Conservation (phyloP, 2,888 invertebrate species). For the Zaprionus lineosus region DNA sequence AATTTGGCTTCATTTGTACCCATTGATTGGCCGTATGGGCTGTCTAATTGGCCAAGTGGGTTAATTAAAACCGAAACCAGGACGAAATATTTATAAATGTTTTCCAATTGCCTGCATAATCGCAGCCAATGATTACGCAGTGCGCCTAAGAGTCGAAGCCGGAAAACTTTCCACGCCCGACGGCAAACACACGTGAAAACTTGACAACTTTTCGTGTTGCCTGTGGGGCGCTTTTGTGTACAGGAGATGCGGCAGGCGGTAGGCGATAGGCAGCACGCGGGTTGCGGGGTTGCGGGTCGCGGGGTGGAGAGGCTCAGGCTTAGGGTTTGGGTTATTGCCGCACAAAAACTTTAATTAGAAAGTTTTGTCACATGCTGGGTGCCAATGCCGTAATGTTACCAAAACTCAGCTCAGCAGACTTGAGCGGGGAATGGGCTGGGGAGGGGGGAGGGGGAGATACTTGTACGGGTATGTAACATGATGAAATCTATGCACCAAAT, state of each 20-base stretch:
- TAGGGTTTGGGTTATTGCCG: constrained; percentile 24
- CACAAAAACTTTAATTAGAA: constrained; percentile 76
- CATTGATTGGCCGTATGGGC: constrained; percentile 40
- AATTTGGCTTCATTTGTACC: constrained; percentile 39
- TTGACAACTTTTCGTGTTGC: constrained; percentile 64
- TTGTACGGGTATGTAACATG: constrained; percentile 33
- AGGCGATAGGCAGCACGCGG: constrained; percentile 15
- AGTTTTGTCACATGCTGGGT: constrained; percentile 74
- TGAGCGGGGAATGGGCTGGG: too few species aligned
- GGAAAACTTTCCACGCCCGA: constrained; percentile 46
- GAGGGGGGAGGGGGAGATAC: constrained; percentile 18
- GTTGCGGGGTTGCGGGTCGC: neutral
- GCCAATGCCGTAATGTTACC: constrained; percentile 39
- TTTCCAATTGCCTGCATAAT: constrained; percentile 45
- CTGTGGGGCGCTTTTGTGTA: too few species aligned
- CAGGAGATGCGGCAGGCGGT: too few species aligned
- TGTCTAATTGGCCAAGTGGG: constrained; percentile 51
- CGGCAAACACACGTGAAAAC: constrained; percentile 69
- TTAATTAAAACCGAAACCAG: constrained; percentile 61
- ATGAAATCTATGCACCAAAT: constrained; percentile 40
- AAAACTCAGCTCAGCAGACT: constrained; percentile 13
- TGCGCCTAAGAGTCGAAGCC: constrained; percentile 68
- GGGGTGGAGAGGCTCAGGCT: neutral
- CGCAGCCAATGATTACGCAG: constrained; percentile 47
- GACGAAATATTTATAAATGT: constrained; percentile 53